Percentiles rank a stretch among this genome's conserved stretches.
phyloP scores from a whole-genome alignment of 2,888 invertebrate species.

The Euphydryas editha region DNA sequence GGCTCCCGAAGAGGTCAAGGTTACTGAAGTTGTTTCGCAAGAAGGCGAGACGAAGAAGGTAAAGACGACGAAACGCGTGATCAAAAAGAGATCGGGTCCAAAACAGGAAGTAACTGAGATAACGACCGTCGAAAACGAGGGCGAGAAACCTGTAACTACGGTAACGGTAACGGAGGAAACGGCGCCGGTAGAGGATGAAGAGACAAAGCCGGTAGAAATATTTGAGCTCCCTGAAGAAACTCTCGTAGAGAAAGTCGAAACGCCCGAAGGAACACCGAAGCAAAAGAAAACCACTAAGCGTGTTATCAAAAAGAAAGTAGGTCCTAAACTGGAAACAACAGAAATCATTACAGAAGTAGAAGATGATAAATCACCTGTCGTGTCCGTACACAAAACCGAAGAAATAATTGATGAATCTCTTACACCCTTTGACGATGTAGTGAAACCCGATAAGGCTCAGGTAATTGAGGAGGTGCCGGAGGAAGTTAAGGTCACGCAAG shows the following conservation, averaged over 20 bases:
- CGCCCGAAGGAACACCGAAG: slow-evolving; percentile 49
- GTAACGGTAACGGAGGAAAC: slow-evolving; percentile 31
- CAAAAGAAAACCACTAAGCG: slow-evolving; percentile 50
- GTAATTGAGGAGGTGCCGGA: too few relatives aligned
- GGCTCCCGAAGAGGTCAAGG: slow-evolving; percentile 47
- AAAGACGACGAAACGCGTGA: slow-evolving; percentile 53
- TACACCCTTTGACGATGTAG: too few relatives aligned
- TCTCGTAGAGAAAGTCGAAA: slow-evolving; percentile 51
- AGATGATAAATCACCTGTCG: too few relatives aligned
- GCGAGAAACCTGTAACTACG: slow-evolving; percentile 40
- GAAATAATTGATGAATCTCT: too few relatives aligned
- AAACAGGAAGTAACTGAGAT: slow-evolving; percentile 43
- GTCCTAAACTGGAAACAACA: neutral
- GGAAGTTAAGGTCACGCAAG: too few relatives aligned
- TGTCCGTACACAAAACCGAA: too few relatives aligned
- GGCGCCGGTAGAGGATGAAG: neutral
- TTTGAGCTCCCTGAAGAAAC: slow-evolving; percentile 60
- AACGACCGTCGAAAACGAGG: slow-evolving; percentile 45
- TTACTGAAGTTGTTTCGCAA: slow-evolving; percentile 24
- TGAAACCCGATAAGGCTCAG: too few relatives aligned
- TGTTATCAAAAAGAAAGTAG: slow-evolving; percentile 49
- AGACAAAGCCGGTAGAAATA: slow-evolving; percentile 11
- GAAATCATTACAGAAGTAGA: too few relatives aligned
- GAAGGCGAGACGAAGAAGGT: slow-evolving; percentile 20
- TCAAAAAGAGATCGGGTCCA: slow-evolving; percentile 45